Percentiles rank a stretch among this genome's conserved stretches.
Conservation (phyloP, 2,113 vertebrate genomes). For the Cyanoliseus patagonus region DNA sequence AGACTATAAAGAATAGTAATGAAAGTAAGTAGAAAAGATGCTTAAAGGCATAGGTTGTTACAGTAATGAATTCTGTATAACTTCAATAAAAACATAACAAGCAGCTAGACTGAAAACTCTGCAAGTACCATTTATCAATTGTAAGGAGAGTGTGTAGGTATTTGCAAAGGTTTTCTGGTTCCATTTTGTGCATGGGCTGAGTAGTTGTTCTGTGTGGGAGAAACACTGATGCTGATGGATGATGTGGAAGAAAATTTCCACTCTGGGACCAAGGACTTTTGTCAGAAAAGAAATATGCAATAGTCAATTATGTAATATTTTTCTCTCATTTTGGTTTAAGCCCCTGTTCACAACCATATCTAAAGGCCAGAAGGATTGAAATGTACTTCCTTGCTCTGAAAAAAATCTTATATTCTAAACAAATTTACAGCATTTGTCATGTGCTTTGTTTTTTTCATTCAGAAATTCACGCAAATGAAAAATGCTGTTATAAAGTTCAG, state of each 20-base stretch:
- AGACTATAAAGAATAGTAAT: background rate
- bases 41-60: background rate
- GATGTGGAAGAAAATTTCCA: background rate
- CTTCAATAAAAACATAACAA: background rate
- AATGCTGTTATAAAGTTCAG: background rate
- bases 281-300: background rate
- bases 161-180: background rate
- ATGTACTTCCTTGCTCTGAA: background rate
- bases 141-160: background rate
- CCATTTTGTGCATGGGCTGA: background rate
- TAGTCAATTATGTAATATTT: background rate
- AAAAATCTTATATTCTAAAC: background rate
- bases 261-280: background rate
- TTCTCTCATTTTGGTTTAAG: background rate
- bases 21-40: background rate
- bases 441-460: background rate
- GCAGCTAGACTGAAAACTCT: background rate
- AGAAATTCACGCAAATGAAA: background rate
- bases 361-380: background rate
- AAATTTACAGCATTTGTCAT: background rate
- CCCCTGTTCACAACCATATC: background rate
- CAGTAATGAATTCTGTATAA: background rate
- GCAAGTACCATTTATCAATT: background rate
- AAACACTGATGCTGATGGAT: background rate
- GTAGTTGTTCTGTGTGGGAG: background rate